Evolutionary conservation across 2,888 invertebrate genomes (phyloP).

Genomic region (Aphodius sticticus): DNA sequence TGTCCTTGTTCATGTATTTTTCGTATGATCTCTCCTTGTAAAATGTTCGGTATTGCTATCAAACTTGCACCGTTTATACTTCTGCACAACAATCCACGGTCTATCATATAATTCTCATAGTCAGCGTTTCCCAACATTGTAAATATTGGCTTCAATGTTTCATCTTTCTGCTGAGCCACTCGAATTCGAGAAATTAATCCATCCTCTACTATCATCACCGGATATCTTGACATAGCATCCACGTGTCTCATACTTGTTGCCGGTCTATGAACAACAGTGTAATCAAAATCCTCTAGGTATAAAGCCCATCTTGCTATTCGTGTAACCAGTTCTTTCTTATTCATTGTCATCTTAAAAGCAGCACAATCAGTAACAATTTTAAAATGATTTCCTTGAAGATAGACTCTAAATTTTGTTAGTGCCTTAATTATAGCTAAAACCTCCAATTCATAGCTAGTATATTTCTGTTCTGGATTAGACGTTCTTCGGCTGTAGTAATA

Average conservation of each 20-base stretch:
- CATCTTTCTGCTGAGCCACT: constrained; percentile 42
- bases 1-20: constrained; percentile 39
- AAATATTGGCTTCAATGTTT: constrained; percentile 22
- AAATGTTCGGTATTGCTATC: constrained; percentile 31
- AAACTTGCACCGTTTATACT: not conserved
- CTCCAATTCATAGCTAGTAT: constrained; percentile 52
- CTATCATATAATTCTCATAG: not conserved
- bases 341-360: constrained; percentile 50
- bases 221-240: constrained; percentile 47
- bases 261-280: constrained; percentile 46
- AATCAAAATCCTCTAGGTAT: constrained; percentile 48
- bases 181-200: constrained; percentile 17
- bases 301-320: constrained; percentile 50
- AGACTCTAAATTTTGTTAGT: constrained; percentile 50
- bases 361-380: constrained; percentile 52
- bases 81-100: too few species aligned
- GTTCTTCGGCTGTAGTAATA: constrained; percentile 50
- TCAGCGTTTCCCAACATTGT: not conserved
- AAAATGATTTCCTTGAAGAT: constrained; percentile 47
- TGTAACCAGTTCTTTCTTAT: constrained; percentile 46
- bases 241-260: constrained; percentile 47
- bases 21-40: constrained; percentile 37
- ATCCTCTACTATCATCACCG: constrained; percentile 32
- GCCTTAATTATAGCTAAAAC: constrained; percentile 50
- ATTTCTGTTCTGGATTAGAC: constrained; percentile 46